Evolutionary conservation across 2,797 vertebrate genomes (phyloP).

Genomic region (Forpus xanthops): DNA sequence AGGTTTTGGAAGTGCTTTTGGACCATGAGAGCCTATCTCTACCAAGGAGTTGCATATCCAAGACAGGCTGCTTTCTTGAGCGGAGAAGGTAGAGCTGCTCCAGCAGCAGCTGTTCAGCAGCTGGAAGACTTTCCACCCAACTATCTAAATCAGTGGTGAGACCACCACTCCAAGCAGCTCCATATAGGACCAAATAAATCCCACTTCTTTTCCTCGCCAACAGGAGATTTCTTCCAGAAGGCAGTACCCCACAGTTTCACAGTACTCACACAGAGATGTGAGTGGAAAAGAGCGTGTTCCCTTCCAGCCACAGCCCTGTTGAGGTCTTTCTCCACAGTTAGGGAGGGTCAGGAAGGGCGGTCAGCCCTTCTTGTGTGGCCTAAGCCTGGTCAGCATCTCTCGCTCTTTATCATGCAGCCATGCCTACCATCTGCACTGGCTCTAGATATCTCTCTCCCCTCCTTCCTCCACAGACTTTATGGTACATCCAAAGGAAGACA

Average conservation of each 20-base stretch:
- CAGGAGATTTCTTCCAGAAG: background rate
- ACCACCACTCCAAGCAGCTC: background rate
- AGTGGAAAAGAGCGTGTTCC: rapidly evolving
- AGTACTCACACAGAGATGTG: rapidly evolving
- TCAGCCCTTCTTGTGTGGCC: background rate
- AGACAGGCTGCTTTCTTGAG: background rate
- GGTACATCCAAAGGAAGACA: background rate
- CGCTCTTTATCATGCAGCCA: background rate
- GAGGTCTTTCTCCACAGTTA: background rate
- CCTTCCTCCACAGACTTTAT: background rate
- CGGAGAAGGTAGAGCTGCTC: background rate
- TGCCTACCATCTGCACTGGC: background rate
- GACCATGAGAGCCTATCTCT: background rate
- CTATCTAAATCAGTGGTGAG: background rate
- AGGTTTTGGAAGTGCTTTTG: background rate
- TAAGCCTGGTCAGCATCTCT: background rate
- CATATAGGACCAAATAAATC: rapidly evolving
- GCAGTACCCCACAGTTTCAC: background rate
- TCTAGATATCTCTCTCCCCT: background rate
- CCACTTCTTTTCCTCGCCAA: background rate
- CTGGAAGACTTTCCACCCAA: background rate
- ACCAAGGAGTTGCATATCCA: background rate
- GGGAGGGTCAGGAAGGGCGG: background rate
- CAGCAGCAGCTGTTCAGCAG: background rate
- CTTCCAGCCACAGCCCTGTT: background rate